Evolutionary conservation across 1,140 invertebrate species (phyloP).

Genomic region (Limonius californicus): DNA sequence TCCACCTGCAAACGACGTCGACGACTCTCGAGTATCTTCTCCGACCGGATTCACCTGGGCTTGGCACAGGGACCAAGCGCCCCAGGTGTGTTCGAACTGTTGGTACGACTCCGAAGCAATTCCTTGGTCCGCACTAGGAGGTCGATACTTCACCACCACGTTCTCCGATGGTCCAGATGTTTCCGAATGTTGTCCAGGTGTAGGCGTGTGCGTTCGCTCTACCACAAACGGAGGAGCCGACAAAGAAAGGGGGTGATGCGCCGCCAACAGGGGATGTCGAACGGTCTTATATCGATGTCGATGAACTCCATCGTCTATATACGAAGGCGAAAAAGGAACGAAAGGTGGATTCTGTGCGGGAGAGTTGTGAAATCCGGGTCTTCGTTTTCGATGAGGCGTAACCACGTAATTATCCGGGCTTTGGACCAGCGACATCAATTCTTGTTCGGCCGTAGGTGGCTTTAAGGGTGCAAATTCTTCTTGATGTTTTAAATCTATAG

Average conservation of each 20-base stretch:
- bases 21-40: constrained; percentile 48
- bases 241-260: constrained; percentile 61
- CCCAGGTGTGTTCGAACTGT: constrained; percentile 55
- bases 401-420: constrained; percentile 75
- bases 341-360: constrained; percentile 81
- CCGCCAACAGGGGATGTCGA: constrained; percentile 49
- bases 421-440: constrained; percentile 59
- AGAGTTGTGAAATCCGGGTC: constrained; percentile 79
- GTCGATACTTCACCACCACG: constrained; percentile 61
- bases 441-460: constrained; percentile 55
- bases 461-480: constrained; percentile 57
- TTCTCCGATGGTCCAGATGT: constrained; percentile 51
- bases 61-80: constrained; percentile 64
- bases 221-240: constrained; percentile 67
- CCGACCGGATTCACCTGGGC: constrained; percentile 53
- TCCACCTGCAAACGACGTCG: constrained; percentile 45
- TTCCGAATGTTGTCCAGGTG: constrained; percentile 47
- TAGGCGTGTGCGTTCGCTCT: constrained; percentile 55
- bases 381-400: constrained; percentile 75
- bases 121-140: constrained; percentile 63
- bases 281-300: constrained; percentile 45
- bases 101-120: constrained; percentile 47
- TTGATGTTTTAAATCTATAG: constrained; percentile 56
- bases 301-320: constrained; percentile 58
- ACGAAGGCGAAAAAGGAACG: constrained; percentile 69